Conservation (phyloP, 2,797 vertebrate species). For the Cichlasoma orientale region DNA sequence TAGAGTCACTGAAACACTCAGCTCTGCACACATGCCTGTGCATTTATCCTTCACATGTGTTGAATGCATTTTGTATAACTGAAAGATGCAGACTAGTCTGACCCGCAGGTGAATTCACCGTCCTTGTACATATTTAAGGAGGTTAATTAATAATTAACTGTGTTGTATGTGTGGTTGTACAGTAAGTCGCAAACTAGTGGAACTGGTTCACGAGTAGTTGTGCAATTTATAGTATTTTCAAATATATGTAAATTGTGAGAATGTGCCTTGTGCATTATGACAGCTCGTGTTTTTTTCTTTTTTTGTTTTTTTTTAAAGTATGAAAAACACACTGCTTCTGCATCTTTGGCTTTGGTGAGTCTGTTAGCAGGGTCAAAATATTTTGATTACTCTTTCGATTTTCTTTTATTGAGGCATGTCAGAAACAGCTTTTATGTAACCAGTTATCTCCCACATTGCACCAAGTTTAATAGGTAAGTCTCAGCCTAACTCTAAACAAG, state of each 20-base stretch:
- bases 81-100: constrained; percentile 9
- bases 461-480: background rate
- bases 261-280: background rate
- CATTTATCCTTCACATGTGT: background rate
- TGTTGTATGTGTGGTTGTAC: background rate
- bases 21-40: constrained; percentile 12
- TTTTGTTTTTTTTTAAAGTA: background rate
- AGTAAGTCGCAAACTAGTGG: background rate
- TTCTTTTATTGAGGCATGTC: background rate
- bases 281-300: background rate
- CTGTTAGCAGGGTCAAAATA: constrained; percentile 4
- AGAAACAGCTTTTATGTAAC: background rate
- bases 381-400: constrained; percentile 6
- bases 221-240: background rate
- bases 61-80: constrained; percentile 18
- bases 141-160: constrained; percentile 33
- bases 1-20: constrained; percentile 12
- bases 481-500: constrained; percentile 2
- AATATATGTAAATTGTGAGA: constrained; percentile 5
- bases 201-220: background rate
- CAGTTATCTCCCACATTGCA: background rate
- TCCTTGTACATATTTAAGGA: background rate
- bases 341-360: constrained; percentile 1
- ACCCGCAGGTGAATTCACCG: background rate
- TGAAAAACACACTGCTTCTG: background rate